Evolutionary conservation across 2,888 invertebrate genomes (phyloP), one percentile per base, ranked within the genome.

Genomic region (Busseola fusca): DNA sequence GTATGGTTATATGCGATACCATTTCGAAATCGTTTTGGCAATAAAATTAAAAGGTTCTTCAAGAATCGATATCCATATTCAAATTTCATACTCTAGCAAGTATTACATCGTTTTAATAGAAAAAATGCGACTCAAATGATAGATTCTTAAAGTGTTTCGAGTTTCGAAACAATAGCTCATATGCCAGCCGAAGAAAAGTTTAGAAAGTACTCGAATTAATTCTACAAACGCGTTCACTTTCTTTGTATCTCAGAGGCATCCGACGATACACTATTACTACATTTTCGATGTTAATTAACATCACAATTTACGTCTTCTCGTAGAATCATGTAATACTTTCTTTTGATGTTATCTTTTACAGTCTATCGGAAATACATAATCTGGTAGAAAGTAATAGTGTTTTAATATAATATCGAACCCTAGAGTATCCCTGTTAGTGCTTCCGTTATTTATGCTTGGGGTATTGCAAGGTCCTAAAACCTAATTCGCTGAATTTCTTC

Each of bases 161-260:
- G 50, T 73, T 82, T 68, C 69, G 62, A 77, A 79, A 84, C 84
- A 84, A 82, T 84, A 69, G 82, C 72, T 77, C 73, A 78, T 80
- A 74, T 69, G 68, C 64, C 18, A n/a, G 54, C 64, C 66, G 58
- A 73, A 70, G 76, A 72, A 75, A 76, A 82, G 71, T 84, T 84
- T 84, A 81, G 84, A 84, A 84, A 84, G 84, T 75, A 74, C 72
- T 81, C 74, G 72, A 82, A 81, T 82, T 84, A 79, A 84, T 84
- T 79, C 73, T 54, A 71, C 72, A 69, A 78, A 84, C 75, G 72
- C 80, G 72, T 84, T 84, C 84, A 82, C 84, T 84, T 84, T 84
- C 82, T 81, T 81, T 34, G 78, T 45, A 77, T 73, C 64, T 42
- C 65, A 64, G 64, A 69, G 21, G 69, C 69, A 77, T 64, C 64